Evolutionary conservation across 2,797 vertebrate species (phyloP).

Genomic region (Enteromius mattozi): DNA sequence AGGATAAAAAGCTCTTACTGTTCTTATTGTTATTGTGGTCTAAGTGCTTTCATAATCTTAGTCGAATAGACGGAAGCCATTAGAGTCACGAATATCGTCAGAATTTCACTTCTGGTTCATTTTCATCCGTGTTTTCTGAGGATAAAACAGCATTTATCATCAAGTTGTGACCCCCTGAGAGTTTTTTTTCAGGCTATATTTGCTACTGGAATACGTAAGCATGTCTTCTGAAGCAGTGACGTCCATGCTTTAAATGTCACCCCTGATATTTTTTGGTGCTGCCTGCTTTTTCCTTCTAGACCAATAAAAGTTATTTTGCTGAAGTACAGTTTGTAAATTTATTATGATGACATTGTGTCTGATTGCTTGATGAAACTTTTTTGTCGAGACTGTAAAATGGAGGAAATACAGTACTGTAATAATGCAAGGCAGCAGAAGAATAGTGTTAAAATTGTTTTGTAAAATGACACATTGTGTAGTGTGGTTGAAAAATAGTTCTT

Average conservation of each 20-base stretch:
- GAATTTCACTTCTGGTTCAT: background rate
- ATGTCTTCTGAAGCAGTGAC: background rate
- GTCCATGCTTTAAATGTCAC: constrained; percentile 3
- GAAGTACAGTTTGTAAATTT: background rate
- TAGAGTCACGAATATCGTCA: background rate
- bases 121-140: background rate
- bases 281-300: background rate
- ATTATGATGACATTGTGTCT: background rate
- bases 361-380: background rate
- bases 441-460: background rate
- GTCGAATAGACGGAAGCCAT: background rate
- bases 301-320: background rate
- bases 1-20: constrained; percentile 2
- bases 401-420: background rate
- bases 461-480: background rate
- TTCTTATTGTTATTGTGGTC: constrained; percentile 1
- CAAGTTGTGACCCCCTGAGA: background rate
- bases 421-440: background rate
- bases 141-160: background rate
- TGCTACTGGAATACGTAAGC: background rate
- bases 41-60: background rate
- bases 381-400: background rate
- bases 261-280: constrained; percentile 3
- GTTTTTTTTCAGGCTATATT: constrained; percentile 37
- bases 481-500: background rate